These are phyloP conservation scores for Alexandromys fortis DNA, from an alignment of 2,113 vertebrate genomes.

Conservation along the genomic window DNA sequence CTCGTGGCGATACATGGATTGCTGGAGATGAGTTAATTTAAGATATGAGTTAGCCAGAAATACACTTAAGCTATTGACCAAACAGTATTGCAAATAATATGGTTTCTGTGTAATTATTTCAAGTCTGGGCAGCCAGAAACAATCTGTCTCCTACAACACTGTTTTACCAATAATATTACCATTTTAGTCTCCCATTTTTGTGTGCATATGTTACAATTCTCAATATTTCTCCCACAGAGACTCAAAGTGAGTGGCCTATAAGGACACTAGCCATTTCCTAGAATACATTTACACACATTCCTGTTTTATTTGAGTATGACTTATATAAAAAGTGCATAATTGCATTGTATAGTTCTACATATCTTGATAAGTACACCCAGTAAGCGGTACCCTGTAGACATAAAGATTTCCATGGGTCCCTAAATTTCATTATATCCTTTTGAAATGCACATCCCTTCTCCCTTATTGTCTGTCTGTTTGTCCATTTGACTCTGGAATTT, in stretches of 20 bases:
- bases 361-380: not conserved
- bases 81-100: too few relatives aligned
- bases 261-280: not conserved
- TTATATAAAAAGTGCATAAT: not conserved
- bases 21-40: too few relatives aligned
- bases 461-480: not conserved
- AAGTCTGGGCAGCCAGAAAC: too few relatives aligned
- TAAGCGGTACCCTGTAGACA: not conserved
- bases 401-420: not conserved
- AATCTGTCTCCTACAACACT: not conserved
- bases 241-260: not conserved
- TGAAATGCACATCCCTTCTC: not conserved
- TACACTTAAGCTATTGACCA: too few relatives aligned
- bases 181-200: not conserved
- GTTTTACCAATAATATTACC: not conserved
- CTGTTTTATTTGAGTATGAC: constrained; percentile 13
- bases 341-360: not conserved
- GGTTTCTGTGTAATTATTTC: too few relatives aligned
- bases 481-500: not conserved
- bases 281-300: not conserved
- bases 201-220: not conserved
- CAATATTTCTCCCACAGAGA: constrained; percentile 17
- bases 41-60: too few relatives aligned
- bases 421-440: not conserved
- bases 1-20: too few relatives aligned